Evolutionary conservation across 2,113 vertebrate species (phyloP), one percentile per base, ranked within the genome.

Genomic region (Saccopteryx leptura): DNA sequence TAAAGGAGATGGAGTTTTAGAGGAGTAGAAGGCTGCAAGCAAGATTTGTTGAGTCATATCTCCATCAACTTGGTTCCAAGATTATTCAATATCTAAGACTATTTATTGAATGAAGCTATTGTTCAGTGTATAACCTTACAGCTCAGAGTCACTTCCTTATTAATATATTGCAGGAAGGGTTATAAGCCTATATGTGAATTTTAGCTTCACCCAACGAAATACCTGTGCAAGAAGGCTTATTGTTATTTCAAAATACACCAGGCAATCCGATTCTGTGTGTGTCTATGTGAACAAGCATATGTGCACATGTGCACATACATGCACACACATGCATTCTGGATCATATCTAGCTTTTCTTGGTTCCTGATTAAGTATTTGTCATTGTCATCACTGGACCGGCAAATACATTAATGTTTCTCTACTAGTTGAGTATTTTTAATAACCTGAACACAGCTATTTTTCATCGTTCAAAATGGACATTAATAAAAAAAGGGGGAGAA

Each of bases 181-280:
- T 52, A 52, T 39, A 8, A 24, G 11, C 9, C 12, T 24, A 80
- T 81, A 65, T 24, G 7, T 90, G 48, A 81, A 86, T 56, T 82
- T 80, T 74, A 85, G 66, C 4, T 95, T 60, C 54, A 63, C 39
- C 17, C 18, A 21, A 31, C 76, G 65, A 81, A 2, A 24, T 52
- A 88, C 46, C 46, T 72, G 52, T 66, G 65, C 33, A 75, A 66
- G 74, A 54, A 95, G 66, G 46, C 52, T 9, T 39, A 50, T 19
- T 65, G 46, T 19, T 54, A 68, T 93, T 94, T 61, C 39, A 76
- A 90, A 60, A 66, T 71, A 71, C 89, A 86, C 85, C 92, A 24
- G 33, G 10, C 9, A 91, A 7, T 52, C 4, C 65, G 39, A n/a
- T 33, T 68, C 60, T 18, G 19, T 48, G 48, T 19, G 2, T 65